phyloP scores from a whole-genome alignment of 2,113 vertebrate genomes.

The Pterophyllum scalare region DNA sequence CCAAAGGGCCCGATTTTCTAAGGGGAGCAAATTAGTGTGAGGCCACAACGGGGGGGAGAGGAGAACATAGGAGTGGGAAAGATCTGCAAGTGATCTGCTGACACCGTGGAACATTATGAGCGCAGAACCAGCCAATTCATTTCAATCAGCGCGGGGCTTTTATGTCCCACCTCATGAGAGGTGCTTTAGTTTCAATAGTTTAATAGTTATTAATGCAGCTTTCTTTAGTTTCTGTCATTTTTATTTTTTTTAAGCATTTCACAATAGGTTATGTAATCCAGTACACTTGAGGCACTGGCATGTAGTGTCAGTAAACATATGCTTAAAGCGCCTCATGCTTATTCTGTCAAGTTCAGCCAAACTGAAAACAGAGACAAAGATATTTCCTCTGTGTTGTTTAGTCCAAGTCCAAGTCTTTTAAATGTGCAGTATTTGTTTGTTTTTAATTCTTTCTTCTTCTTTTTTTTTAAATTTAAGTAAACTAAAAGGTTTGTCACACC shows the following conservation, averaged over 20 bases:
- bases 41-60: not conserved
- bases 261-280: not conserved
- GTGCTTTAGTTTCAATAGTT: not conserved
- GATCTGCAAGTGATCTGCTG: not conserved
- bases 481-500: too few species aligned
- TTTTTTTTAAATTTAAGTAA: too few species aligned
- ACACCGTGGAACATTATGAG: not conserved
- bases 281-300: fast-evolving
- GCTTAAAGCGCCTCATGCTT: not conserved
- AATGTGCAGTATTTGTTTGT: too few species aligned
- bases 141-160: not conserved
- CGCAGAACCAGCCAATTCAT: not conserved
- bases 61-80: not conserved
- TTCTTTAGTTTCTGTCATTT: not conserved
- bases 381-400: too few species aligned
- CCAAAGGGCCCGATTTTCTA: not conserved
- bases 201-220: too few species aligned
- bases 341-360: too few species aligned
- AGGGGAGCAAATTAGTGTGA: fast-evolving
- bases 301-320: not conserved
- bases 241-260: not conserved
- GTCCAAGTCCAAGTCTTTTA: too few species aligned
- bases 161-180: not conserved
- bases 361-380: too few species aligned
- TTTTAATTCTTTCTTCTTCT: too few species aligned